These are phyloP conservation scores for Pantala flavescens DNA, from an alignment of 1,140 invertebrate species.

Conservation along the genomic window DNA sequence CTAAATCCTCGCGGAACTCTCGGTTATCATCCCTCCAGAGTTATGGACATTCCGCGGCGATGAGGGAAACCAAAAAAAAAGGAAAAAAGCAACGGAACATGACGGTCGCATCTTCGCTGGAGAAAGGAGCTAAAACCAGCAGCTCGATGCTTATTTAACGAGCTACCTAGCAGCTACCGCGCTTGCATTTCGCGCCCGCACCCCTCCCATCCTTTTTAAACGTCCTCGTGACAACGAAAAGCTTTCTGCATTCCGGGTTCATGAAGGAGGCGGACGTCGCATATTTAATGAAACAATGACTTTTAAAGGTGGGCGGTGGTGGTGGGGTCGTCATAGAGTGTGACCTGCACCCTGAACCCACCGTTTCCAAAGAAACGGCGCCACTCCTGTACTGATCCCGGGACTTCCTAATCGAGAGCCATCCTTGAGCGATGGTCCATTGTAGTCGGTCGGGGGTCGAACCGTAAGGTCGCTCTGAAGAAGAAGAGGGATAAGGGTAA, in stretches of 20 bases:
- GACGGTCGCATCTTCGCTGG: no score
- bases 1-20: no score
- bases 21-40: no score
- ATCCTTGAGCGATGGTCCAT: not conserved
- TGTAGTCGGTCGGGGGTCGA: not conserved
- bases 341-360: not conserved
- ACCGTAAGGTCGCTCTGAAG: not conserved
- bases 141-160: not conserved
- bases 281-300: not conserved
- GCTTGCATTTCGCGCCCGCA: not conserved
- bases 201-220: not conserved
- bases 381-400: not conserved
- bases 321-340: not conserved
- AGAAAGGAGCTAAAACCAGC: no score
- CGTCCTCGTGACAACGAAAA: not conserved
- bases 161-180: not conserved
- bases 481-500: not conserved
- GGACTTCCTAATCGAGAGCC: not conserved
- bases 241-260: not conserved
- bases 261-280: not conserved
- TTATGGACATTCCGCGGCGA: no score
- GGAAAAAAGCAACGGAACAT: no score
- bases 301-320: not conserved
- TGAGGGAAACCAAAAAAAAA: no score
- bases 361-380: not conserved